Base-by-base conservation (phyloP, 1,140 invertebrate genomes). In the Drosophila athabasca region DNA sequence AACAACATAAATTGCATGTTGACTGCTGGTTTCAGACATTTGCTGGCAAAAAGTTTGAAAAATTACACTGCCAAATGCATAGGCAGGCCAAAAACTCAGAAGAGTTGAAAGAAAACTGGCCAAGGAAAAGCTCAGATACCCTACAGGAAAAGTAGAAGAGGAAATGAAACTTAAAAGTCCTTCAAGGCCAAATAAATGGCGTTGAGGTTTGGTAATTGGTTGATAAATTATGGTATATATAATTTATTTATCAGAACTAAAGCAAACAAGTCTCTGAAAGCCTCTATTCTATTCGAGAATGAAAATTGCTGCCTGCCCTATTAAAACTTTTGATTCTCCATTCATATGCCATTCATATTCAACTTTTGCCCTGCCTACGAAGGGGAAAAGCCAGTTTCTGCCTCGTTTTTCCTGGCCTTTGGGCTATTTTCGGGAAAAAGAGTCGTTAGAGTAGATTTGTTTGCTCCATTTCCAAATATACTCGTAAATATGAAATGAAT, bases 1-100 rank as follows among this genome's bases (percentile, higher is more conserved):
- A 87, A 87, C 82, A 87, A 82, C 82, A 88, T 88, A 87, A 87
- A 87, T 87, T 87, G 83, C 83, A 87, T 75, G 79, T 71, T 79
- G 74, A 51, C 62, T 76, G 65, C 54, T 61, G 24, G 24, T 26
- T 60, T 76, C 79, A 76, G 79, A 81, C 73, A 69, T 76, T 76
- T 64, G 62, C 52, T 52, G 72, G 53, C 46, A 55, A 39, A 39
- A 39, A 55, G 64, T 84, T 87, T 87, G 83, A 87, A 87, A 87
- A 87, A 87, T 87, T 87, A 60, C 78, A 76, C 49, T 87, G 83
- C 62, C 82, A 82, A 87, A 82, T 79, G 78, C 82, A 79, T 82
- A 70, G 82, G 68, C 68, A 69, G 53, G 44, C 59, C 46, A 51
- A 49, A 41, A 45, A 35, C 13, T 11, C 52, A 13, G 13, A 35